These are phyloP conservation scores for Todiramphus chloris DNA, from an alignment of 2,113 vertebrate species.

Conservation along the genomic window DNA sequence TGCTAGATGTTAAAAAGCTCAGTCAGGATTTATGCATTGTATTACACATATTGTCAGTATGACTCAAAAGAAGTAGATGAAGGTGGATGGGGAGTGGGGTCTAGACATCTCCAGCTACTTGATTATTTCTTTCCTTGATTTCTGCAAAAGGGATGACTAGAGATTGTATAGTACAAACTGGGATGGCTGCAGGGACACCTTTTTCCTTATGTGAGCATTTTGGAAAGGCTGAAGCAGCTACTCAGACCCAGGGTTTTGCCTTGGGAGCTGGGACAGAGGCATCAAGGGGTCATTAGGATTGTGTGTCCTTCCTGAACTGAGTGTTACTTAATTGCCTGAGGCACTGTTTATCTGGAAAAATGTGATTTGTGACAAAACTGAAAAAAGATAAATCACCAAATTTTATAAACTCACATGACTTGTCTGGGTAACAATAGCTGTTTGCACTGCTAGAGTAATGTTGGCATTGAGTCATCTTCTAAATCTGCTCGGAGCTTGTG, in stretches of 20 bases:
- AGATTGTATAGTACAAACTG: not conserved
- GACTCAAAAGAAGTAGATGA: not conserved
- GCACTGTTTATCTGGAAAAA: not conserved
- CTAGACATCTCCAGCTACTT: not conserved
- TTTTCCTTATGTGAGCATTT: not conserved
- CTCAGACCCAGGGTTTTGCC: not conserved
- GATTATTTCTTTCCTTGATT: not conserved
- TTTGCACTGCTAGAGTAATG: not conserved
- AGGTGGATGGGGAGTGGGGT: not conserved
- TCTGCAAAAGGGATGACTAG: not conserved
- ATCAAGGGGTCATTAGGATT: not conserved
- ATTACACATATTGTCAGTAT: not conserved
- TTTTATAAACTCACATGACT: not conserved
- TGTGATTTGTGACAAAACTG: not conserved
- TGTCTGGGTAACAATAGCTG: not conserved
- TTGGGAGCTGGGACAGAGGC: not conserved
- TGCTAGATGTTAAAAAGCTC: constrained; percentile 15
- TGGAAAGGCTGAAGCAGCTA: not conserved
- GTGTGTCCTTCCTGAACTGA: not conserved
- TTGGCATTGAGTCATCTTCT: not conserved
- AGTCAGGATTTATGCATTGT: constrained; percentile 21
- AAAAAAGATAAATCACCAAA: not conserved
- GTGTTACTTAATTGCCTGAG: not conserved
- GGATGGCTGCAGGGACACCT: not conserved
- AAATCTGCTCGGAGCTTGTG: not conserved